Base-by-base conservation (phyloP, 2,797 vertebrate genomes). In the Nothura maculosa region DNA sequence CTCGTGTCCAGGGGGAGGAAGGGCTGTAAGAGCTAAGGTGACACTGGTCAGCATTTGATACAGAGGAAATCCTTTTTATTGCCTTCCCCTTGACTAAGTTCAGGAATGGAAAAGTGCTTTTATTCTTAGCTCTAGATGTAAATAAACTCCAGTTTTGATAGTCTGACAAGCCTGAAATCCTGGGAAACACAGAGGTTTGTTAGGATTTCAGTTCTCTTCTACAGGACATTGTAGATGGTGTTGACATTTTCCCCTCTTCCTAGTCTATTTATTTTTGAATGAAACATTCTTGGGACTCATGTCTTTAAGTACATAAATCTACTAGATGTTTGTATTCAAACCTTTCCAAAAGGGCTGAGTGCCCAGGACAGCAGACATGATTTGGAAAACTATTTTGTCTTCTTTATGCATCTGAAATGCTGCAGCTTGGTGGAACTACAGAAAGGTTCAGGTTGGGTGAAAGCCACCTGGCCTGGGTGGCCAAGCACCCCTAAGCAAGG, bases 21-120 rank as follows among this genome's bases (percentile, higher is more conserved):
- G 63, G 47, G 68, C 60, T 94, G 47, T n/a, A 87, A 77, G 55
- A 86, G 80, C 87, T 81, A 82, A 92, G 32, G 84, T 89, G 80
- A 92, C 76, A 90, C 61, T 63, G 43, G 76, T 62, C 61, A 84
- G 42, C 6, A 5, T 86, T 36, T 88, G 91, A 92, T 77, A 76
- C 61, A 90, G 76, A 91, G 68, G 81, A 93, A 94, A 92, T 92
- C 73, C 12, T 75, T 95, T 90, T 68, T 91, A 87, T 77, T 96
- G 72, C 85, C 19, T 1, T 6, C 63, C 76, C 47, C 68, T 80
- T 73, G 67, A 70, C 32, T 58, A 74, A 54, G 74, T 67, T 25
- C 32, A 81, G 54, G 45, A 74, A 11, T 36, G 36, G 63, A 42
- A 60, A 92, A 91, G 73, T 70, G 27, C 62, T 73, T 79, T 66